phyloP scores from a whole-genome alignment of 1,140 invertebrate genomes.

The Zaprionus capensis region DNA sequence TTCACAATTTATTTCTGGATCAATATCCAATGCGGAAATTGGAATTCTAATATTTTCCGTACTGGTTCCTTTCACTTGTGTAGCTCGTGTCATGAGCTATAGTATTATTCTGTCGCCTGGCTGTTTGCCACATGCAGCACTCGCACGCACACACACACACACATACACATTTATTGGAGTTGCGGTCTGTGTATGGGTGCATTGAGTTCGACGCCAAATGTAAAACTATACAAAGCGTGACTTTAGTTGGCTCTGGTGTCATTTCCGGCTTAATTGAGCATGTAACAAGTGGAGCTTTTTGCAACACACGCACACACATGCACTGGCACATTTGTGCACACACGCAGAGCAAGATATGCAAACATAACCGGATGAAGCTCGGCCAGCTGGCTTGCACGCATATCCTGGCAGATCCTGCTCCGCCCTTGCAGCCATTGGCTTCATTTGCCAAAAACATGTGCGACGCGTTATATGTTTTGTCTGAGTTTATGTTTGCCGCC shows the following conservation, averaged over 20 bases:
- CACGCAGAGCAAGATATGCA: slow-evolving; percentile 54
- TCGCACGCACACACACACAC: background rate
- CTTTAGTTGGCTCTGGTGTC: slow-evolving; percentile 74
- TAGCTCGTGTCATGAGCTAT: slow-evolving; percentile 7
- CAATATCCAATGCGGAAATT: slow-evolving; percentile 36
- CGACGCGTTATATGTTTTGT: slow-evolving; percentile 48
- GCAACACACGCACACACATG: slow-evolving; percentile 44
- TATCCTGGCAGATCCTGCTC: slow-evolving; percentile 21
- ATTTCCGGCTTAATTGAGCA: slow-evolving; percentile 78
- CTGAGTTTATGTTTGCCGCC: slow-evolving; percentile 63
- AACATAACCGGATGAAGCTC: slow-evolving; percentile 50
- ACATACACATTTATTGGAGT: background rate
- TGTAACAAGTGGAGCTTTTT: slow-evolving; percentile 72
- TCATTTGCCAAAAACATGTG: slow-evolving; percentile 52
- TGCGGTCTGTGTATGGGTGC: slow-evolving; percentile 14
- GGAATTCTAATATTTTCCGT: slow-evolving; percentile 34
- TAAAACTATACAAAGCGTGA: slow-evolving; percentile 73
- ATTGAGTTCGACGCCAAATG: slow-evolving; percentile 48
- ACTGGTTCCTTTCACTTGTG: slow-evolving; percentile 14
- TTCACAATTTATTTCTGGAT: slow-evolving; percentile 20
- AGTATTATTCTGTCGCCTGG: slow-evolving; percentile 8
- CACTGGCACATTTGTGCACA: slow-evolving; percentile 19
- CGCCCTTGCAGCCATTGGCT: slow-evolving; percentile 31
- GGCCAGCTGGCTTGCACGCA: slow-evolving; percentile 32
- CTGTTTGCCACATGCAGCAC: slow-evolving; percentile 23